These are phyloP conservation scores for Tachina fera DNA, from an alignment of 2,888 invertebrate species.

Conservation along the genomic window DNA sequence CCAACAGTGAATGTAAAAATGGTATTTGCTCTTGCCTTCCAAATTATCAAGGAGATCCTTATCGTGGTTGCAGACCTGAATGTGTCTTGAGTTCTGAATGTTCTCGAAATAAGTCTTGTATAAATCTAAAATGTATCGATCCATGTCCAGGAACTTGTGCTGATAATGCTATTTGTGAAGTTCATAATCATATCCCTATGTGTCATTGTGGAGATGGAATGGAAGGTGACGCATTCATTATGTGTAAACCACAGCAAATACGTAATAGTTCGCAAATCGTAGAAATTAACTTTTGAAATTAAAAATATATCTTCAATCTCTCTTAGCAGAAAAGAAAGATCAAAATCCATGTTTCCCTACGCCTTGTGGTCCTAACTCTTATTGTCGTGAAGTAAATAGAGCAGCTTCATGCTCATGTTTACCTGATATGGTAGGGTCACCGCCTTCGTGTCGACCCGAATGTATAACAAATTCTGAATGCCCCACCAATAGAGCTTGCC, in stretches of 20 bases:
- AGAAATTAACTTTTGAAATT: neutral
- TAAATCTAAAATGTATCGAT: conserved; percentile 89
- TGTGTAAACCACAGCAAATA: conserved; percentile 82
- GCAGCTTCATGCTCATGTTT: conserved; percentile 87
- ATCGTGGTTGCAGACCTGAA: conserved; percentile 89
- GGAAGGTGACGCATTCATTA: conserved; percentile 87
- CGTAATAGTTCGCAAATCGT: conserved; percentile 58
- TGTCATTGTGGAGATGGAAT: conserved; percentile 85
- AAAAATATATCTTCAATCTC: neutral
- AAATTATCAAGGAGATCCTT: conserved; percentile 87
- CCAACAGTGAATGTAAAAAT: conserved; percentile 86
- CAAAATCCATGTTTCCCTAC: conserved; percentile 87
- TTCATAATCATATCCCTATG: conserved; percentile 88
- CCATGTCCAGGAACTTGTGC: conserved; percentile 90
- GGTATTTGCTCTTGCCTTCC: conserved; percentile 88
- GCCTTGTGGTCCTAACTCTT: conserved; percentile 88
- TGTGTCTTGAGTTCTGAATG: conserved; percentile 90
- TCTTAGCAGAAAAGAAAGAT: conserved; percentile 71
- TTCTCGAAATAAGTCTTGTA: conserved; percentile 86
- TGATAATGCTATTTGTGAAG: conserved; percentile 88
- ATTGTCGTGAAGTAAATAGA: conserved; percentile 86
- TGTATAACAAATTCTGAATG: conserved; percentile 89
- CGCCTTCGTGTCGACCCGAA: conserved; percentile 89
- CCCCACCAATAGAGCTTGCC: conserved; percentile 86
- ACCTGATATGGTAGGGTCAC: conserved; percentile 86